Evolutionary conservation across 2,113 vertebrate genomes (phyloP).

Genomic region (Callithrix jacchus): DNA sequence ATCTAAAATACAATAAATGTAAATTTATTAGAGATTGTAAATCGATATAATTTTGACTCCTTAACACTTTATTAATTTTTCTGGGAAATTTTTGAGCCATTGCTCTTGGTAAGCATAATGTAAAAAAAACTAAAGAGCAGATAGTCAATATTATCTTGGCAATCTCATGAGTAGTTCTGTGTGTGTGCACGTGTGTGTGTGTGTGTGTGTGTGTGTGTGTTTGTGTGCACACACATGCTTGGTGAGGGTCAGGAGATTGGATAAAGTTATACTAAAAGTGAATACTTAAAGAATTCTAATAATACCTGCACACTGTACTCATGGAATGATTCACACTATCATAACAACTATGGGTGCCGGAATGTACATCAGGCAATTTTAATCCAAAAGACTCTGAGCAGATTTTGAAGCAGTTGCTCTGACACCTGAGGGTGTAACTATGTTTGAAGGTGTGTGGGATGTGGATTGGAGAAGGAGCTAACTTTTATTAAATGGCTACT

Average conservation of each 20-base stretch:
- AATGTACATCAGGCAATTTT: conserved; percentile 7
- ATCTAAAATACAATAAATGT: neutral
- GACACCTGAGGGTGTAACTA: conserved; percentile 41
- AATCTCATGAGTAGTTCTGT: neutral
- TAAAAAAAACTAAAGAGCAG: neutral
- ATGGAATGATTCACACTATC: neutral
- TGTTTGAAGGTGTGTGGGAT: conserved; percentile 34
- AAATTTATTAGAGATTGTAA: neutral
- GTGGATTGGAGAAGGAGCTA: neutral
- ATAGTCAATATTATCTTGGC: neutral
- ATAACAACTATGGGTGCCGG: neutral
- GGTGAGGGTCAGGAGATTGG: neutral
- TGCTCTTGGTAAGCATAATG: neutral
- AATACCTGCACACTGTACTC: neutral
- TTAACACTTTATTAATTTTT: conserved; percentile 22
- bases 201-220: too few relatives aligned
- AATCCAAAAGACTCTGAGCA: neutral
- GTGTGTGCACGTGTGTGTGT: too few relatives aligned
- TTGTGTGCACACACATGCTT: rapidly evolving
- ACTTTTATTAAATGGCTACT: conserved; percentile 44
- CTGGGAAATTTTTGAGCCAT: neutral
- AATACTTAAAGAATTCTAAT: neutral
- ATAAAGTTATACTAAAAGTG: neutral
- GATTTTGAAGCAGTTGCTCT: conserved; percentile 58
- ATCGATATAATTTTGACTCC: conserved; percentile 29